Evolutionary conservation across 2,888 invertebrate species (phyloP).

Genomic region (Melanotus villosus): DNA sequence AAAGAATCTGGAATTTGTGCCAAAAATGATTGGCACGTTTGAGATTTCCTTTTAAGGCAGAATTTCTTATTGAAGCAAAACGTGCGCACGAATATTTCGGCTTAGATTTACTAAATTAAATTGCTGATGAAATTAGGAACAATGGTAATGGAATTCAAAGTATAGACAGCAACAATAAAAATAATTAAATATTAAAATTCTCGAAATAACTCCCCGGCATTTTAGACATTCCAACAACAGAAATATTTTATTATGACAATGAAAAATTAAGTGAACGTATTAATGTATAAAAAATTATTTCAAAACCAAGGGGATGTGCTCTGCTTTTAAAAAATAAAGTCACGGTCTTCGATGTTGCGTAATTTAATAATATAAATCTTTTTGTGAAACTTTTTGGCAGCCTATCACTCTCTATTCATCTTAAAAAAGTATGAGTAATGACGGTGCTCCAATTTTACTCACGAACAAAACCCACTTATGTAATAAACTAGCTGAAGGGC

Average conservation of each 20-base stretch:
- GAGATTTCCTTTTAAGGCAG: no score
- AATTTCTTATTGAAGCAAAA: no score
- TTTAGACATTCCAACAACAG: conserved; percentile 20
- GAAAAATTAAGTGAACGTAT: neutral
- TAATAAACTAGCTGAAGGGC: conserved; percentile 17
- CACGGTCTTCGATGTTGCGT: neutral
- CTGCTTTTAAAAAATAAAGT: neutral
- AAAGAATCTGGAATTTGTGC: no score
- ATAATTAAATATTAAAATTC: conserved; percentile 1
- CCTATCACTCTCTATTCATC: conserved; percentile 8
- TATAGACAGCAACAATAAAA: neutral
- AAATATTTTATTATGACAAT: conserved; percentile 8
- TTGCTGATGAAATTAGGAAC: neutral
- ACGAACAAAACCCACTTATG: conserved; percentile 13
- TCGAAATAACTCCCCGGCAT: neutral
- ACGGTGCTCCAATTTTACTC: conserved; percentile 22
- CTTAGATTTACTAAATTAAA: no score
- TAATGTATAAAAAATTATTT: neutral
- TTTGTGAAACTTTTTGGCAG: neutral
- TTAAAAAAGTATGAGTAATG: conserved; percentile 21
- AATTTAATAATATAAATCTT: conserved; percentile 12
- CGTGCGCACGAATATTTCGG: no score
- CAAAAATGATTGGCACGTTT: no score
- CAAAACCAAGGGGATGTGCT: neutral
- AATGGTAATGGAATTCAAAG: conserved; percentile 5